Percentiles rank a stretch among this genome's conserved stretches.
Conservation (phyloP, 1,140 invertebrate species). For the Limonius californicus region DNA sequence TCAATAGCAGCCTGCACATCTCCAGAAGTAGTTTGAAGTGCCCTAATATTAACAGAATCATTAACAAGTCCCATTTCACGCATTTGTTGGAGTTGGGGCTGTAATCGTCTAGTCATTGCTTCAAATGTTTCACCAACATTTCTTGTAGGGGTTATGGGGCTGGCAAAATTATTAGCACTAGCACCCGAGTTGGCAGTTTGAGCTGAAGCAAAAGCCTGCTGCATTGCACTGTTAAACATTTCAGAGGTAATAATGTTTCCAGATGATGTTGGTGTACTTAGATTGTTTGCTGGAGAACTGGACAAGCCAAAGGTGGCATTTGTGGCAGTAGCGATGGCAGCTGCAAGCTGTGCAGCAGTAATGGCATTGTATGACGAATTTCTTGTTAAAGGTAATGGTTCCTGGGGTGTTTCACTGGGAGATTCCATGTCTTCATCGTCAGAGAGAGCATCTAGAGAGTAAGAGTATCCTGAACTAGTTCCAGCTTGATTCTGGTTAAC, state of each 20-base stretch:
- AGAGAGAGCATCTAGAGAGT: slow-evolving; percentile 52
- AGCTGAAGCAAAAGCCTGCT: slow-evolving; percentile 51
- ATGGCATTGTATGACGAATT: slow-evolving; percentile 46
- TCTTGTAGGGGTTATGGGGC: slow-evolving; percentile 5
- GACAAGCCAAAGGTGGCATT: slow-evolving; percentile 31
- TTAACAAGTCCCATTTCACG: slow-evolving; percentile 84
- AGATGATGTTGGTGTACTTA: slow-evolving; percentile 38
- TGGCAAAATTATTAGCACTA: background rate
- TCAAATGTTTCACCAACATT: slow-evolving; percentile 23
- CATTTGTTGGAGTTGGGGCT: slow-evolving; percentile 75
- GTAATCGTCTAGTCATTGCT: slow-evolving; percentile 32
- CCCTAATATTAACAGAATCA: slow-evolving; percentile 79
- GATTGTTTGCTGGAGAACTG: slow-evolving; percentile 2
- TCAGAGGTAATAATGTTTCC: slow-evolving; percentile 52
- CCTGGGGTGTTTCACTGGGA: slow-evolving; percentile 50
- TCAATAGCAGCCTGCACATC: slow-evolving; percentile 87
- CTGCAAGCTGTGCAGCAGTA: slow-evolving; percentile 52
- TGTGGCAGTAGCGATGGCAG: slow-evolving; percentile 50
- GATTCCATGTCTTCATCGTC: slow-evolving; percentile 59
- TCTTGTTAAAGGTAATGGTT: slow-evolving; percentile 33
- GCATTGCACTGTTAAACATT: slow-evolving; percentile 57
- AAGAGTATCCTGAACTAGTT: slow-evolving; percentile 47
- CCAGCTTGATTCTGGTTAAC: slow-evolving; percentile 18
- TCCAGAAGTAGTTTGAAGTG: slow-evolving; percentile 73
- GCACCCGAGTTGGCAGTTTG: slow-evolving; percentile 17